Conservation (phyloP, 1,140 invertebrate genomes). For the Atta texana region DNA sequence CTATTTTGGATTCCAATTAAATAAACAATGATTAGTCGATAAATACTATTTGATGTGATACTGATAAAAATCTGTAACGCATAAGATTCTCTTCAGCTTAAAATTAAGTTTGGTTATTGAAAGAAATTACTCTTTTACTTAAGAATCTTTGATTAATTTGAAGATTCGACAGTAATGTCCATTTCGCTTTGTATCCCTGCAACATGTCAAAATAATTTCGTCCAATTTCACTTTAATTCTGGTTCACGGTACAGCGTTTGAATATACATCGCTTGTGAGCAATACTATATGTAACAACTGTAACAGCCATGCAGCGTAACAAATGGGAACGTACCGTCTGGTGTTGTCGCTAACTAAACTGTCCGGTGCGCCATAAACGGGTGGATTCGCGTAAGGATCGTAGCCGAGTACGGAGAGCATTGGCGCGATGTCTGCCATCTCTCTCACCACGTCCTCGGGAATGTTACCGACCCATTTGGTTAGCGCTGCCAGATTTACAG, state of each 20-base stretch:
- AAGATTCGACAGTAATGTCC: background rate
- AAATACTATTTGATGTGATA: background rate
- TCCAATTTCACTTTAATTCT: background rate
- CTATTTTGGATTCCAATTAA: too few relatives aligned
- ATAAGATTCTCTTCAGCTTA: background rate
- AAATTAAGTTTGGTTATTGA: background rate
- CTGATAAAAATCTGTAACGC: background rate
- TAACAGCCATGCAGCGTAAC: slow-evolving; percentile 32
- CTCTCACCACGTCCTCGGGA: slow-evolving; percentile 95
- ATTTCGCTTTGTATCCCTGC: background rate
- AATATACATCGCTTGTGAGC: slow-evolving; percentile 8
- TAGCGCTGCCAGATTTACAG: slow-evolving; percentile 98
- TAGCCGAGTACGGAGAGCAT: slow-evolving; percentile 97
- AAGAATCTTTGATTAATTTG: slow-evolving; percentile 2
- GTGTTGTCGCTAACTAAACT: slow-evolving; percentile 94
- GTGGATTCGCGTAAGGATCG: slow-evolving; percentile 97
- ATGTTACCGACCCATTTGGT: slow-evolving; percentile 98
- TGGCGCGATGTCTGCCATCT: slow-evolving; percentile 96
- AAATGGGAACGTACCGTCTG: slow-evolving; percentile 76
- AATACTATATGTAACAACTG: slow-evolving; percentile 38
- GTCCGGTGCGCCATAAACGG: slow-evolving; percentile 96
- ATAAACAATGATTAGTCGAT: background rate
- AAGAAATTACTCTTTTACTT: background rate
- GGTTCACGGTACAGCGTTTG: background rate
- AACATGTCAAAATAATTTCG: slow-evolving; percentile 5